Base-by-base conservation (phyloP, 1,140 invertebrate species). In the Doryteuthis pealeii region DNA sequence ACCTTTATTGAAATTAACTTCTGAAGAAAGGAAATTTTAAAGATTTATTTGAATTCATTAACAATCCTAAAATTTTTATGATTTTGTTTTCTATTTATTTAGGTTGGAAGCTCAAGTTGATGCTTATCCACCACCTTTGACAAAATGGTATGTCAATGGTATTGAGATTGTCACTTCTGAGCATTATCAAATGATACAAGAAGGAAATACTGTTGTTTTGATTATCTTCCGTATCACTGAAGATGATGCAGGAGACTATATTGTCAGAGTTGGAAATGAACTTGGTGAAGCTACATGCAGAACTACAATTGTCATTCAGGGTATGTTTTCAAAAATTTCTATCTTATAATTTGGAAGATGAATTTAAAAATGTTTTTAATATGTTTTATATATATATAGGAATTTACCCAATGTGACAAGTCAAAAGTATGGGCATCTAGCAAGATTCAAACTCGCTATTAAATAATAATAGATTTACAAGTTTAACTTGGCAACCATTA, bases 161-260 rank as follows among this genome's bases (percentile, higher is more conserved):
- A 78, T 78, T 65, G 82, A 84, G 69, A 84, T 87, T 15, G 74
- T 77, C 8, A 80, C 84, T 10, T 82, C 83, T 5, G 83, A 85
- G 54, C 78, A 83, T 30, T 78, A 81, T 49, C 79, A 81, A 33
- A 76, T 88, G 12, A 69, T 85, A 0, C 76, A 82, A 18, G 86
- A 87, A 43, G 81, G 82, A 8, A 81, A 82, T 32, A 83, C 80
- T 1, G 71, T 85, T 22, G 80, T 84, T 12, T 77, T 88, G 15
- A 81, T 87, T 54, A 84, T 87, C 54, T 78, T 81, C 54, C 81
- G 84, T 70, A 80, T 83, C 15, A 77, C 80, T 69, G 78, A 79
- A 10, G 79, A 87, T 49, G 86, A 89, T 77, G 73, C 76, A 28
- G 87, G 86, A 32, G 86, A 88, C 43, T 88, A 88, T 75, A 77